Evolutionary conservation across 1,140 invertebrate genomes (phyloP).

Genomic region (Polyergus mexicanus): DNA sequence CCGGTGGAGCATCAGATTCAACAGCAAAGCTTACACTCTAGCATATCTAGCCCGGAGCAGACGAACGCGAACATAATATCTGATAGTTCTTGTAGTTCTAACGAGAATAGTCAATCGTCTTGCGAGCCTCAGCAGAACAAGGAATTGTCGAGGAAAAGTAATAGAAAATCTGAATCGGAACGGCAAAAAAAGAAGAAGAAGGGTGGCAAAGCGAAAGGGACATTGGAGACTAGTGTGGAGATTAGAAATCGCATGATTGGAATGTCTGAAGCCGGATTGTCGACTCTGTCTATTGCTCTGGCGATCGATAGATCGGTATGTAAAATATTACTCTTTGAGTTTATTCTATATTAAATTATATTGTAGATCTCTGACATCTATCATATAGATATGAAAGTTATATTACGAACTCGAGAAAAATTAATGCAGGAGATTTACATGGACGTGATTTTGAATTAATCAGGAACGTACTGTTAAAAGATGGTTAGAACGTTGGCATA

Average conservation of each 20-base stretch:
- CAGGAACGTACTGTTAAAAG: constrained; percentile 85
- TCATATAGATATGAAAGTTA: constrained; percentile 9
- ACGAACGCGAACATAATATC: constrained; percentile 42
- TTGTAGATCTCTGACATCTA: constrained; percentile 23
- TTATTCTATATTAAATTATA: constrained; percentile 36
- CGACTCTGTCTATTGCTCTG: constrained; percentile 84
- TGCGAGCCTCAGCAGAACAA: constrained; percentile 67
- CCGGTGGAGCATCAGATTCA: constrained; percentile 66
- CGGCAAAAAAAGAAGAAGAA: constrained; percentile 79
- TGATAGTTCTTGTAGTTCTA: constrained; percentile 72
- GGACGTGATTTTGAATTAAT: constrained; percentile 62
- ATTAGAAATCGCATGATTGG: constrained; percentile 86
- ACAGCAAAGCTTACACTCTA: constrained; percentile 63
- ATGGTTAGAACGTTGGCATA: constrained; percentile 85
- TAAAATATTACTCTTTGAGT: constrained; percentile 44
- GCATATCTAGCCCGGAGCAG: constrained; percentile 54
- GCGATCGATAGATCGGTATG: constrained; percentile 85
- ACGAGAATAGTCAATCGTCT: constrained; percentile 77
- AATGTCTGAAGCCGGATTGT: constrained; percentile 85
- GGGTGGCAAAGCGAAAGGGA: constrained; percentile 85
- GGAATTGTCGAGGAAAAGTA: constrained; percentile 53
- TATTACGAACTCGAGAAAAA: constrained; percentile 25
- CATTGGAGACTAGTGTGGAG: constrained; percentile 85
- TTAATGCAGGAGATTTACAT: constrained; percentile 43
- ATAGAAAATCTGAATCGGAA: constrained; percentile 22